Evolutionary conservation across 30 jellyfish, hydroid and myxozoan genomes (phyloP), one percentile per base, ranked within the genome.

Genomic region (Turritopsis rubra): DNA sequence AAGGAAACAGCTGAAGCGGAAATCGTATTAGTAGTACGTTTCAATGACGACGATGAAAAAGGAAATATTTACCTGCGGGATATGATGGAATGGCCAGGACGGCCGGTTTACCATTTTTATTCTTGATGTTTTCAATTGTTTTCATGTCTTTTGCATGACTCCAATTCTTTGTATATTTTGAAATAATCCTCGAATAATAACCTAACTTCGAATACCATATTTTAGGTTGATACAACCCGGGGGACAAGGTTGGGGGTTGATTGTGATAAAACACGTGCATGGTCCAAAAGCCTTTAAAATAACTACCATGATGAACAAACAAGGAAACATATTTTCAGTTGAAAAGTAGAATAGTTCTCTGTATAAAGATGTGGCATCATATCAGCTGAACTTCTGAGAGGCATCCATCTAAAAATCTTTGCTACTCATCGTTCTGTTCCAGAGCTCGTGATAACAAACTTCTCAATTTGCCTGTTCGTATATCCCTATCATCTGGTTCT

Each of bases 21-120:
- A 8, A 23, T 68, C 9, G 19, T 68, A 27, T 68, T 68, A 1
- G 77, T 68, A 68, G 77, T n/a, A 27, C 28, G 30, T 23, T n/a
- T 7, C 28, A 16, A 68, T 27, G 30, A 1, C 28, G 77, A 27
- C 21, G 30, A 68, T n/a, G 30, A 68, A 22, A 27, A 16, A 8
- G 77, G 77, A 8, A 7, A 68, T 68, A 27, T 68, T 68, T 68
- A n/a, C 30, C 77, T 16, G 8, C 9, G 21, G 8, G 77, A 68
- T 68, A n/a, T 68, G 28, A 19, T 68, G 23, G 77, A 68, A 7
- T 68, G 77, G 77, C 77, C 77, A 0, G 77, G 77, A 68, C 9
- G 19, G 16, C 77, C 77, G 77, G 0, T 8, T 1, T 68, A 68
- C 19, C 19, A 68, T 68, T 68, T 68, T 68, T 68, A 68, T 29